Evolutionary conservation across 2,113 vertebrate species (phyloP).

Genomic region (Corythornis cristatus): DNA sequence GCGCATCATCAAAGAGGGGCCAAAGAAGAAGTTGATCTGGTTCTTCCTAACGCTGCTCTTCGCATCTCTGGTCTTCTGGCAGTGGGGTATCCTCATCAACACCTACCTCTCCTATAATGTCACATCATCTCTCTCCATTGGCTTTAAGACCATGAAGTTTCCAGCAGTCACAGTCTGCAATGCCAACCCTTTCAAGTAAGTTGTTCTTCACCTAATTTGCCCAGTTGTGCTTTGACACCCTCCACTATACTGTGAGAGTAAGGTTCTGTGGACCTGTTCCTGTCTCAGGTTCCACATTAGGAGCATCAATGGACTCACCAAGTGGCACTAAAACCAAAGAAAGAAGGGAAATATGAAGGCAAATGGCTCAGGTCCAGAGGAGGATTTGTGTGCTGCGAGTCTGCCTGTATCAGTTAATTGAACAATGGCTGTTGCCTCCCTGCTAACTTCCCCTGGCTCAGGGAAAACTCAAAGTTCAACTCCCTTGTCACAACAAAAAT

Average conservation of each 20-base stretch:
- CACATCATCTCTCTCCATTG: constrained; percentile 77
- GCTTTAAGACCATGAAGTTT: constrained; percentile 84
- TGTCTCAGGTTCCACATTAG: fast-evolving
- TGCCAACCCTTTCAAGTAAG: constrained; percentile 81
- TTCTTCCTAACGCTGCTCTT: constrained; percentile 81
- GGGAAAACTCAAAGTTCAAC: not conserved
- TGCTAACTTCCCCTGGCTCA: not conserved
- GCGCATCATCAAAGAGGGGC: constrained; percentile 83
- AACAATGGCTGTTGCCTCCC: not conserved
- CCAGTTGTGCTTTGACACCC: not conserved
- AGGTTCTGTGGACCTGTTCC: fast-evolving
- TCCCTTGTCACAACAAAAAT: not conserved
- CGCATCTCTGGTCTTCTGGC: constrained; percentile 80
- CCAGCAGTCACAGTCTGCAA: constrained; percentile 83
- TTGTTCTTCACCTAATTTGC: not conserved
- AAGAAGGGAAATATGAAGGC: not conserved
- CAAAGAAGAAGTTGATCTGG: constrained; percentile 83
- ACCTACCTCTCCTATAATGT: constrained; percentile 82
- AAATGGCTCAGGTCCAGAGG: not conserved
- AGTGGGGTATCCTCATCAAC: constrained; percentile 80
- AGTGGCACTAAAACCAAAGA: not conserved
- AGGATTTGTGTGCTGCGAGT: not conserved
- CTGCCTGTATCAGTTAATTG: not conserved
- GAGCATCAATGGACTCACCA: not conserved
- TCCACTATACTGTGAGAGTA: fast-evolving